phyloP scores from a whole-genome alignment of 2,797 vertebrate genomes.

The Benthosema pterotum region DNA sequence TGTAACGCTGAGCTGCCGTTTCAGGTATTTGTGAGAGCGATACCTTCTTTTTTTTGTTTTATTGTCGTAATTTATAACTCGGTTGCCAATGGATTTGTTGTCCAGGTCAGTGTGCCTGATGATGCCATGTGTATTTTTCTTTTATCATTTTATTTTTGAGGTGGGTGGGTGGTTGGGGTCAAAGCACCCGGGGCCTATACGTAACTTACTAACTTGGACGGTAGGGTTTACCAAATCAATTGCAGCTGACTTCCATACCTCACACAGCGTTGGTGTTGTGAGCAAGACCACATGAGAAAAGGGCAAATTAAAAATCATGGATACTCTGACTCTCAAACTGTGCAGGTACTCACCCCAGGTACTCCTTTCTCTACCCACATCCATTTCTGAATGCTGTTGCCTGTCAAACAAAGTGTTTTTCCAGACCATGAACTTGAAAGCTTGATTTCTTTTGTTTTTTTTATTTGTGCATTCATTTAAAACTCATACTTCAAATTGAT shows the following conservation, averaged over 20 bases:
- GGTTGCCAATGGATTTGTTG: slow-evolving; percentile 79
- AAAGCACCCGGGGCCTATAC: slow-evolving; percentile 87
- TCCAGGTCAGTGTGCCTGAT: slow-evolving; percentile 83
- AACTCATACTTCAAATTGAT: slow-evolving; percentile 37
- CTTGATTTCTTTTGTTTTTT: slow-evolving; percentile 57
- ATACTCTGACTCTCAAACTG: slow-evolving; percentile 99
- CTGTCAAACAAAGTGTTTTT: slow-evolving; percentile 81
- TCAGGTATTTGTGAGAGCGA: slow-evolving; percentile 37
- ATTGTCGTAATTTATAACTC: slow-evolving; percentile 43
- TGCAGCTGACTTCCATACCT: slow-evolving; percentile 99
- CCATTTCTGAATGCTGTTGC: slow-evolving; percentile 99
- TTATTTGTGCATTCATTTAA: slow-evolving; percentile 40
- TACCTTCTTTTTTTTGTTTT: slow-evolving; percentile 19
- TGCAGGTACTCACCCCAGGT: slow-evolving; percentile 99
- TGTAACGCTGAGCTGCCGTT: slow-evolving; percentile 37
- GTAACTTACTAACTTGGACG: slow-evolving; percentile 82
- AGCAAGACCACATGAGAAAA: slow-evolving; percentile 98
- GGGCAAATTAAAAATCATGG: slow-evolving; percentile 99
- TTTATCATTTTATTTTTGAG: slow-evolving; percentile 90
- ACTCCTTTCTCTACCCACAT: slow-evolving; percentile 99
- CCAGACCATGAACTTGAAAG: slow-evolving; percentile 58
- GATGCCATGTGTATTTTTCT: slow-evolving; percentile 91
- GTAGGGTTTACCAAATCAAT: slow-evolving; percentile 99
- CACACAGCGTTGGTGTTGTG: slow-evolving; percentile 99
- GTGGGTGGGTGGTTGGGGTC: slow-evolving; percentile 83